phyloP scores from a whole-genome alignment of 2,888 invertebrate species.

The Emmelina monodactyla region DNA sequence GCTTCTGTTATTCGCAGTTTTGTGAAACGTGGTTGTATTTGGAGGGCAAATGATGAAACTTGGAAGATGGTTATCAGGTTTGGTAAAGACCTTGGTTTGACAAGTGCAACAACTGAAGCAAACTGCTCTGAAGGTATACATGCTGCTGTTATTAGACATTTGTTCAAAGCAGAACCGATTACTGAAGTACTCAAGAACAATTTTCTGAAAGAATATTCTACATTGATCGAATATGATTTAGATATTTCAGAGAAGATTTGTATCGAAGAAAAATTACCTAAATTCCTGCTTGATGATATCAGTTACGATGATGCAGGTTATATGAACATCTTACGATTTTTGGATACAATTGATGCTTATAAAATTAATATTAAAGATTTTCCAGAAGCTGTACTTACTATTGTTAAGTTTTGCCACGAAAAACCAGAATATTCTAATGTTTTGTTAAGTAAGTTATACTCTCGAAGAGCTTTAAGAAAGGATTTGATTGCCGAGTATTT shows the following conservation, averaged over 20 bases:
- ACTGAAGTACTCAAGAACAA: constrained; percentile 19
- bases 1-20: constrained; percentile 39
- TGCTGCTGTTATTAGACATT: constrained; percentile 29
- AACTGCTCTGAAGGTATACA: constrained; percentile 37
- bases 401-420: neutral
- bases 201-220: constrained; percentile 27
- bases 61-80: constrained; percentile 33
- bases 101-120: constrained; percentile 26
- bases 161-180: constrained; percentile 21
- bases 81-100: constrained; percentile 32
- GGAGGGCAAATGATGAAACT: constrained; percentile 29
- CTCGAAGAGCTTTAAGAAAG: constrained; percentile 29
- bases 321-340: constrained; percentile 16
- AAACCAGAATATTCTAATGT: neutral
- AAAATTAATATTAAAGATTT: constrained; percentile 13
- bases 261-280: constrained; percentile 20
- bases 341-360: constrained; percentile 25
- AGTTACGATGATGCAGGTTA: neutral
- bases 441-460: constrained; percentile 21
- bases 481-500: constrained; percentile 28
- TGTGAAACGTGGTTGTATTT: constrained; percentile 32
- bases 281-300: constrained; percentile 3
- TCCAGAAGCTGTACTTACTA: neutral
- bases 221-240: constrained; percentile 28
- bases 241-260: constrained; percentile 21